phyloP scores from a whole-genome alignment of 2,797 vertebrate species.

The Esox lucius region DNA sequence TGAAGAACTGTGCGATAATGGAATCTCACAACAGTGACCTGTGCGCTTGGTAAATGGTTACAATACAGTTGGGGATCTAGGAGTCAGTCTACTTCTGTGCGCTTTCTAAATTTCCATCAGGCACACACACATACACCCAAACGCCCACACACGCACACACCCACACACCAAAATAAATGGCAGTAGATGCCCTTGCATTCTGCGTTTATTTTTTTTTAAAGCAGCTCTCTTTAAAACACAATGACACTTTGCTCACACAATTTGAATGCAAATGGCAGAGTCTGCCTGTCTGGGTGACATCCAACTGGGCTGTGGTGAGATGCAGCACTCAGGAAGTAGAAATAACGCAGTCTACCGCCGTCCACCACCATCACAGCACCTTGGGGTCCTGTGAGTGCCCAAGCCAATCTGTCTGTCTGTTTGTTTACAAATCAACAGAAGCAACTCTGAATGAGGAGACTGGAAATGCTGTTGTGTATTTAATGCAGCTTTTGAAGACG shows the following conservation, averaged over 20 bases:
- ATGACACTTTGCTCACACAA: slow-evolving; percentile 36
- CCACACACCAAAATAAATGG: slow-evolving; percentile 14
- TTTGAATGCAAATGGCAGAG: slow-evolving; percentile 56
- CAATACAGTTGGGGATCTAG: too few species aligned
- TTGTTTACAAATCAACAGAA: slow-evolving; percentile 17
- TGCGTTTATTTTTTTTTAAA: not conserved
- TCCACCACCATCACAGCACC: not conserved
- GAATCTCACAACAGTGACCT: not conserved
- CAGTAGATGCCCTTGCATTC: slow-evolving; percentile 11
- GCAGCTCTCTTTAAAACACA: slow-evolving; percentile 29
- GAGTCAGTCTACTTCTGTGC: too few species aligned
- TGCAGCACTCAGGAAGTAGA: slow-evolving; percentile 33
- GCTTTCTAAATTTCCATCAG: not conserved
- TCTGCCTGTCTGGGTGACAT: slow-evolving; percentile 29
- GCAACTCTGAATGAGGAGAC: not conserved
- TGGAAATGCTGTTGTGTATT: slow-evolving; percentile 2
- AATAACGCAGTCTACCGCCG: slow-evolving; percentile 23
- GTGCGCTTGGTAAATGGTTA: too few species aligned
- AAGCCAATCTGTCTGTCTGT: slow-evolving; percentile 13
- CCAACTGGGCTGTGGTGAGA: slow-evolving; percentile 42
- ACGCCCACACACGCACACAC: slow-evolving; percentile 16
- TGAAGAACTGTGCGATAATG: not conserved
- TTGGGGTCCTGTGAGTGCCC: not conserved
- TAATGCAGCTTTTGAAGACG: not conserved
- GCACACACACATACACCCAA: slow-evolving; percentile 11